phyloP scores from a whole-genome alignment of 2,888 invertebrate genomes.

The Gandaritis pyraliata region DNA sequence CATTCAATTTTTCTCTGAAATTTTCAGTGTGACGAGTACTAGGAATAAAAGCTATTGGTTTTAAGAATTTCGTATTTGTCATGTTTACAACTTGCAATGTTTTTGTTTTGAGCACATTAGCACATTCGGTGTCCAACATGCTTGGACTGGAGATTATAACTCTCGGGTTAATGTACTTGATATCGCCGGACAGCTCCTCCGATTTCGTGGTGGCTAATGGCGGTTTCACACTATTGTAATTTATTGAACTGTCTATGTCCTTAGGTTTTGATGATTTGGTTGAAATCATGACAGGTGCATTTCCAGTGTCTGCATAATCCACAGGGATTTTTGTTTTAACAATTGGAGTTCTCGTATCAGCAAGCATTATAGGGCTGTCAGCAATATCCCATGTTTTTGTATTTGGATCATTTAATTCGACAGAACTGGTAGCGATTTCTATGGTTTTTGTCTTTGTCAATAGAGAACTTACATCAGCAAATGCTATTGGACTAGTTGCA shows the following conservation, averaged over 20 bases:
- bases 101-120: background rate
- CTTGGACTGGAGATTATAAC: background rate
- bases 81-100: background rate
- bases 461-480: background rate
- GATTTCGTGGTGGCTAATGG: background rate
- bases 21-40: constrained; percentile 5
- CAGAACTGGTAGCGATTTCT: constrained; percentile 3
- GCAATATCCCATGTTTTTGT: background rate
- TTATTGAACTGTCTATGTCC: background rate
- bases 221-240: background rate
- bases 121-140: background rate
- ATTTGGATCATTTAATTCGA: background rate
- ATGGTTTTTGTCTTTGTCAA: background rate
- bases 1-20: constrained; percentile 14
- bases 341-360: background rate
- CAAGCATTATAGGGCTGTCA: constrained; percentile 4
- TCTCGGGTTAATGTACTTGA: background rate
- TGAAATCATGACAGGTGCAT: background rate
- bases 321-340: background rate
- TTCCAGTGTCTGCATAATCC: background rate
- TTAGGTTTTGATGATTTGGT: background rate
- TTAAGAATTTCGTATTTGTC: background rate
- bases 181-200: background rate
- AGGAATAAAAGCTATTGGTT: constrained; percentile 1
- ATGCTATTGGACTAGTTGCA: constrained; percentile 8